Base-by-base conservation (phyloP, 2,797 vertebrate genomes). In the Pseudocheirus occidentalis region DNA sequence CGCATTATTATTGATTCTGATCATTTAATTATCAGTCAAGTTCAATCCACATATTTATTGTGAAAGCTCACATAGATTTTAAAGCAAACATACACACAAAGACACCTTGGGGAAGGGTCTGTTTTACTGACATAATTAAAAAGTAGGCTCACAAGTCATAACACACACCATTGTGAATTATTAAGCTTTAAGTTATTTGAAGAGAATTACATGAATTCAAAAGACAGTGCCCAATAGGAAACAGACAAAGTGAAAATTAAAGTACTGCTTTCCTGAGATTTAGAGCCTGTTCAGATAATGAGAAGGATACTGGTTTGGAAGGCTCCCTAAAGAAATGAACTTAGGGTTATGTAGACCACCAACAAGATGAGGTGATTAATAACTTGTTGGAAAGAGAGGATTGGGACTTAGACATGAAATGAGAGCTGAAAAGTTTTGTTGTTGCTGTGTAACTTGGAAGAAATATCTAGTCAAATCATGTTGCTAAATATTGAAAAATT, bases 51-150 rank as follows among this genome's bases (percentile, higher is more conserved):
- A 97, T 97, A 95, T 90, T 96, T 97, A 92, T 91, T 96, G 89
- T 95, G 81, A 95, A 59, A 95, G 57, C 55, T 94, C 94, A 95
- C 90, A 95, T 50, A 93, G 94, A 97, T 97, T 97, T 97, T 94
- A 95, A 31, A 97, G 96, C 54, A 97, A 96, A 96, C 90, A 89
- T 92, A 96, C 95, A 97, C 91, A 96, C 92, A 93, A 97, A 95
- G 53, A 92, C 7, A 97, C 92, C 58, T 97, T 95, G 50, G 57
- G 94, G 95, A 95, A 96, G 95, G 90, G 90, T 95, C 97, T 97
- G 92, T 96, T 97, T 94, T 94, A 95, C 90, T 93, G 90, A 95
- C 90, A 96, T 94, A 97, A 97, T 96, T 97, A 97, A 97, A 96
- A 91, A 93, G 66, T 93, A 95, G 89, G 50, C 94, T 96, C 92